Conservation (phyloP, 2,888 invertebrate species). For the Campoletis raptor region DNA sequence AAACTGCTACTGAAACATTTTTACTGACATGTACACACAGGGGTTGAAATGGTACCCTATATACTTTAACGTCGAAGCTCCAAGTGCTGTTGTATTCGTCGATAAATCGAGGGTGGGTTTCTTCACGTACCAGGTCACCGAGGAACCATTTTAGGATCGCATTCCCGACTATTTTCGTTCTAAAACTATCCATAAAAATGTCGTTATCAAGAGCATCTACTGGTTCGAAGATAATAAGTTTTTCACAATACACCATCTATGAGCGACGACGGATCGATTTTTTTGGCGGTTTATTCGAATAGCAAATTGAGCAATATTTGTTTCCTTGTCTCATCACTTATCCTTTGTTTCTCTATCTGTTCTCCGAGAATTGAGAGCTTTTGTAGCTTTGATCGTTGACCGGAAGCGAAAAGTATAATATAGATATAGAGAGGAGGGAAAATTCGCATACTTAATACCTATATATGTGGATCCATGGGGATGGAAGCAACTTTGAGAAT, state of each 20-base stretch:
- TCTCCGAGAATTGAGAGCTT: background rate
- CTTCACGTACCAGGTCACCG: background rate
- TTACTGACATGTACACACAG: slow-evolving; percentile 18
- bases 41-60: slow-evolving; percentile 1
- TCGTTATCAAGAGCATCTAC: slow-evolving; percentile 2
- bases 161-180: slow-evolving; percentile 5
- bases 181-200: slow-evolving; percentile 20
- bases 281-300: background rate
- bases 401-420: background rate
- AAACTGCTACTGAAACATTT: slow-evolving; percentile 38
- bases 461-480: background rate
- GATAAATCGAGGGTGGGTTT: slow-evolving; percentile 14
- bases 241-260: background rate
- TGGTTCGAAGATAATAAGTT: background rate
- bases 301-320: slow-evolving; percentile 15
- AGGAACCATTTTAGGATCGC: slow-evolving; percentile 12
- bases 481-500: slow-evolving; percentile 39
- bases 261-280: background rate
- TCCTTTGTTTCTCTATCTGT: background rate
- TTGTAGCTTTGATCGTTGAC: slow-evolving; percentile 22
- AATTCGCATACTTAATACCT: background rate
- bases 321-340: background rate
- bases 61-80: slow-evolving; percentile 38
- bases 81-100: slow-evolving; percentile 26
- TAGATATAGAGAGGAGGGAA: background rate